These are phyloP conservation scores for Tetranychus truncatus DNA, from an alignment of 2,888 invertebrate genomes.

Conservation along the genomic window DNA sequence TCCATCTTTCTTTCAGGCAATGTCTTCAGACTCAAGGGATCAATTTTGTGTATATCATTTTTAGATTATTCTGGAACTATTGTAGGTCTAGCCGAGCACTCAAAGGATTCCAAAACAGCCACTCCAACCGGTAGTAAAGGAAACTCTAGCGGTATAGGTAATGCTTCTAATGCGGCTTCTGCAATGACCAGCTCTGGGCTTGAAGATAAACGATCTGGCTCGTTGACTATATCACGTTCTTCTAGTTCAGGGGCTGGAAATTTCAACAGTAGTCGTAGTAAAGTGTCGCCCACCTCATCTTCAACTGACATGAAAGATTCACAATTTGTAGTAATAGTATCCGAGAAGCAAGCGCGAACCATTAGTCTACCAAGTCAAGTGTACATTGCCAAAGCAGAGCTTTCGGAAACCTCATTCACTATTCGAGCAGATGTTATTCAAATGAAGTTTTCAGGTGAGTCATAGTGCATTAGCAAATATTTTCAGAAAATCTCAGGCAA, in stretches of 20 bases:
- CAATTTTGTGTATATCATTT: constrained; percentile 82
- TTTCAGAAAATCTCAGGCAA: background rate
- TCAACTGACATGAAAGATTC: constrained; percentile 44
- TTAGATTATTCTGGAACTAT: constrained; percentile 84
- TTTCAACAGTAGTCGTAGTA: constrained; percentile 4
- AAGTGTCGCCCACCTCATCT: constrained; percentile 23
- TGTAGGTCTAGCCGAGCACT: constrained; percentile 41
- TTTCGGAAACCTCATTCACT: constrained; percentile 74
- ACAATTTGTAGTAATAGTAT: constrained; percentile 79
- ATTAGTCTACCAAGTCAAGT: constrained; percentile 86
- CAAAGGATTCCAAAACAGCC: background rate
- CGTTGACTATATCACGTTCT: constrained; percentile 16
- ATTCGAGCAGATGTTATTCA: constrained; percentile 77
- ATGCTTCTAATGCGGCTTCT: background rate
- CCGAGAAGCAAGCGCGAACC: constrained; percentile 84
- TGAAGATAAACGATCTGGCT: constrained; percentile 13
- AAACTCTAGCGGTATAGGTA: background rate
- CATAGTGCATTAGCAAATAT: background rate
- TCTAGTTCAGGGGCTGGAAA: constrained; percentile 12
- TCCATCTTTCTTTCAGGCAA: constrained; percentile 46
- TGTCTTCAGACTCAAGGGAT: constrained; percentile 85
- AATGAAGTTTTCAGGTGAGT: constrained; percentile 54
- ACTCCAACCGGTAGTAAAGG: background rate
- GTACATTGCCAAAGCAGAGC: constrained; percentile 73
- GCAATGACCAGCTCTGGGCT: constrained; percentile 6